Evolutionary conservation across 1,140 invertebrate genomes (phyloP).

Genomic region (Pectinophora gossypiella): DNA sequence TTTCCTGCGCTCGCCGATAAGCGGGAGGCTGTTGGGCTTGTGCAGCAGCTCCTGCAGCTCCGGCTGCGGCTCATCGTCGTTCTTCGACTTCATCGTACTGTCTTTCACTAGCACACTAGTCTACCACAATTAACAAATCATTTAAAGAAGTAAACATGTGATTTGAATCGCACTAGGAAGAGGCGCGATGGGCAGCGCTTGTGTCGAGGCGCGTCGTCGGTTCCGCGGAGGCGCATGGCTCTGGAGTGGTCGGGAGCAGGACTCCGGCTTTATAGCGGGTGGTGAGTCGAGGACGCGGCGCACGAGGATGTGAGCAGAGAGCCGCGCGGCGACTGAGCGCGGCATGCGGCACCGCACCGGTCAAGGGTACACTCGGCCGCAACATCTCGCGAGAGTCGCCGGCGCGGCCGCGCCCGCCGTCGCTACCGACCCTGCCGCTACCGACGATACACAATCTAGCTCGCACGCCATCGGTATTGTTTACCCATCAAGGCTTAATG

Average conservation of each 20-base stretch:
- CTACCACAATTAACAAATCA: not conserved
- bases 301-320: slow-evolving; percentile 40
- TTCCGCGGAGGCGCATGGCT: slow-evolving; percentile 35
- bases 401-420: too few species aligned
- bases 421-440: not conserved
- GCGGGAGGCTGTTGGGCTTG: slow-evolving; percentile 34
- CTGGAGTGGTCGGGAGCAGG: slow-evolving; percentile 17
- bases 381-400: not conserved
- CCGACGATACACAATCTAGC: not conserved
- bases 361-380: slow-evolving; percentile 44
- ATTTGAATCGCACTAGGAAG: not conserved
- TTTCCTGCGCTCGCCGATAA: slow-evolving; percentile 32
- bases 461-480: slow-evolving; percentile 1
- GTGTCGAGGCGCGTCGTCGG: slow-evolving; percentile 7
- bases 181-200: not conserved
- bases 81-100: slow-evolving; percentile 33
- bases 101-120: slow-evolving; percentile 27
- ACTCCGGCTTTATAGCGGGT: slow-evolving; percentile 27
- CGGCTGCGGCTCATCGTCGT: slow-evolving; percentile 23
- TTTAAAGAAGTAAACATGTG: not conserved
- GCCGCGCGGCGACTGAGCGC: slow-evolving; percentile 52
- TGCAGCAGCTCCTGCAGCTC: slow-evolving; percentile 56
- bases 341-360: slow-evolving; percentile 23
- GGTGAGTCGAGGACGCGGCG: slow-evolving; percentile 23
- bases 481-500: not conserved